These are phyloP conservation scores for Urocolius indicus DNA, from an alignment of 2,113 vertebrate species.

Conservation along the genomic window DNA sequence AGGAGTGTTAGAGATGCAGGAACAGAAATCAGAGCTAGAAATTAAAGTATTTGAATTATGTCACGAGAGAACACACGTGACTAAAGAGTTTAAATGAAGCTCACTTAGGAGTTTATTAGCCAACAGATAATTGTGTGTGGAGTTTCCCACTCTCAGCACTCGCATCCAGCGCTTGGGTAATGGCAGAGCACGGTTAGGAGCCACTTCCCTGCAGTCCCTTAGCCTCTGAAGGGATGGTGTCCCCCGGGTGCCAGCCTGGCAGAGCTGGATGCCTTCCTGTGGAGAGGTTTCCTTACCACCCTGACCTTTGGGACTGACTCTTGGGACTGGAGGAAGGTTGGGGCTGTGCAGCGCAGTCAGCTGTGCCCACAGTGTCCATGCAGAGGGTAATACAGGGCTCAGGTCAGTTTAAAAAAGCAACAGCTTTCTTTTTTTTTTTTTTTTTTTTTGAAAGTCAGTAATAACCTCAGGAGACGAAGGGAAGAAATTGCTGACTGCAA, in stretches of 20 bases:
- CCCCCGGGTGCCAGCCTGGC: not conserved
- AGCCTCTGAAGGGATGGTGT: not conserved
- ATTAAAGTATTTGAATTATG: not conserved
- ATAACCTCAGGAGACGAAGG: not conserved
- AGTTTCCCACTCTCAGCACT: not conserved
- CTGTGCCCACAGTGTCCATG: fast-evolving
- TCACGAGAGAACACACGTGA: not conserved
- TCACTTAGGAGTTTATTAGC: not conserved
- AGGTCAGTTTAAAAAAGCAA: not conserved
- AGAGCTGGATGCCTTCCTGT: not conserved
- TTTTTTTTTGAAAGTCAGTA: not conserved
- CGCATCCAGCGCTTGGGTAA: no score
- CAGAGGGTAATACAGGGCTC: not conserved
- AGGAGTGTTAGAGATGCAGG: fast-evolving
- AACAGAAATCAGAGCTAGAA: not conserved
- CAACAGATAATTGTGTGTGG: not conserved
- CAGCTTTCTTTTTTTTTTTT: not conserved
- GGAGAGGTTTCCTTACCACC: fast-evolving
- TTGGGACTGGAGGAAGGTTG: not conserved
- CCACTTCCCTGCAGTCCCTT: not conserved
- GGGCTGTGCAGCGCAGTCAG: fast-evolving
- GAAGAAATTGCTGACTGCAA: not conserved
- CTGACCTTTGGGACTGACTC: not conserved
- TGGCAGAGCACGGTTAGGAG: fast-evolving
- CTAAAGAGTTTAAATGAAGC: not conserved